Evolutionary conservation across 2,113 vertebrate genomes (phyloP).

Genomic region (Falcunculus frontatus): DNA sequence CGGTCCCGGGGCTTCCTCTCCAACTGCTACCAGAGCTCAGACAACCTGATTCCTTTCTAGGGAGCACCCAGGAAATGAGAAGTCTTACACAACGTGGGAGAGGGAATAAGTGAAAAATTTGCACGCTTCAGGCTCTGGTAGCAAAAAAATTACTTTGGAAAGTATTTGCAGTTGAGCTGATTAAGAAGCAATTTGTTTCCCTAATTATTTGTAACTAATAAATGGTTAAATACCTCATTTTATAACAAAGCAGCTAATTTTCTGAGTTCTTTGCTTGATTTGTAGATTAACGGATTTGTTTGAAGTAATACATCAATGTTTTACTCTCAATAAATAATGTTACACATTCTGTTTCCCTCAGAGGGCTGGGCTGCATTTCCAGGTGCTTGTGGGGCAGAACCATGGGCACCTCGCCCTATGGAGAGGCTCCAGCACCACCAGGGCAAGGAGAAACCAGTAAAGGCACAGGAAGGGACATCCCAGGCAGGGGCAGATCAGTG

Average conservation of each 20-base stretch:
- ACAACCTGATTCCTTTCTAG: accelerated
- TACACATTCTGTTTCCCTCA: accelerated
- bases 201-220: constrained; percentile 22
- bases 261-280: background rate
- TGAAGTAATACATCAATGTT: background rate
- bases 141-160: background rate
- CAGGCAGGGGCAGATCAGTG: too few relatives aligned
- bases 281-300: background rate
- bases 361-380: background rate
- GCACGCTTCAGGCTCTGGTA: background rate
- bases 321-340: background rate
- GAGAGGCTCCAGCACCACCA: background rate
- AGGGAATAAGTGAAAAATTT: background rate
- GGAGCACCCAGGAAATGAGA: background rate
- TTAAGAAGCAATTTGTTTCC: constrained; percentile 3
- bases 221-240: background rate
- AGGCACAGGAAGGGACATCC: background rate
- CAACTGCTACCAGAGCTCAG: accelerated
- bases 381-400: background rate
- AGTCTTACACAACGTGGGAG: background rate
- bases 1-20: background rate
- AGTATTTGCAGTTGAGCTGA: background rate
- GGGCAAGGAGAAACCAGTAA: background rate
- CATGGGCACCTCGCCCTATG: accelerated
- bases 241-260: background rate